These are phyloP conservation scores for Dastarcus helophoroides DNA, from an alignment of 2,888 invertebrate genomes.

Conservation along the genomic window DNA sequence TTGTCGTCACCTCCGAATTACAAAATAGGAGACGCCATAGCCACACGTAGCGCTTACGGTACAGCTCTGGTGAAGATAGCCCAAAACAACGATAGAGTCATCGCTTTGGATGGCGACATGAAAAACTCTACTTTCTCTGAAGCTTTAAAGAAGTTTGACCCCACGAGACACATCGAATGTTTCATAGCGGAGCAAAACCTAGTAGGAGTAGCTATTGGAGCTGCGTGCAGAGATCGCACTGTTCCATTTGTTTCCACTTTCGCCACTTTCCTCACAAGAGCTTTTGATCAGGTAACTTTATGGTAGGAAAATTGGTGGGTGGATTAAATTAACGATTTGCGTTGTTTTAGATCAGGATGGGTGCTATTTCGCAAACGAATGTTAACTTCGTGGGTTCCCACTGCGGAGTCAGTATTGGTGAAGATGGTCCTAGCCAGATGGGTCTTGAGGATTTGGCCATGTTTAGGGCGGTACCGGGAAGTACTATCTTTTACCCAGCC, in stretches of 20 bases:
- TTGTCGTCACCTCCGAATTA: conserved; percentile 76
- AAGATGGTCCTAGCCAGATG: conserved; percentile 99
- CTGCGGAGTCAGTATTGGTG: conserved; percentile 96
- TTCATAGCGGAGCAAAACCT: conserved; percentile 99
- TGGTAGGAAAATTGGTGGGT: background rate
- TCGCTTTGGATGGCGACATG: conserved; percentile 94
- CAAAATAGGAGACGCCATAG: conserved; percentile 63
- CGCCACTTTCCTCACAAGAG: conserved; percentile 93
- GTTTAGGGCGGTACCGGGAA: conserved; percentile 83
- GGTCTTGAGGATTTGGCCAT: conserved; percentile 96
- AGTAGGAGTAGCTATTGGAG: conserved; percentile 91
- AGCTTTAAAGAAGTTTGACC: conserved; percentile 65
- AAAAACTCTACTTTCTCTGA: conserved; percentile 98
- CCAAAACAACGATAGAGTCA: conserved; percentile 62
- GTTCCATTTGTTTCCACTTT: conserved; percentile 95
- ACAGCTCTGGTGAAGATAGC: conserved; percentile 83
- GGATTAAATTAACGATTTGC: background rate
- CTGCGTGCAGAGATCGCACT: conserved; percentile 83
- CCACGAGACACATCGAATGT: conserved; percentile 84
- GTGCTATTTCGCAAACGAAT: conserved; percentile 96
- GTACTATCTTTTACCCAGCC: conserved; percentile 66
- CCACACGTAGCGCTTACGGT: conserved; percentile 91
- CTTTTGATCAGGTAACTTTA: conserved; percentile 75
- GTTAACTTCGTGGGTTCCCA: conserved; percentile 95
- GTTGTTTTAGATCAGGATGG: conserved; percentile 79